Evolutionary conservation across 2,113 vertebrate genomes (phyloP).

Genomic region (Casuarius casuarius): DNA sequence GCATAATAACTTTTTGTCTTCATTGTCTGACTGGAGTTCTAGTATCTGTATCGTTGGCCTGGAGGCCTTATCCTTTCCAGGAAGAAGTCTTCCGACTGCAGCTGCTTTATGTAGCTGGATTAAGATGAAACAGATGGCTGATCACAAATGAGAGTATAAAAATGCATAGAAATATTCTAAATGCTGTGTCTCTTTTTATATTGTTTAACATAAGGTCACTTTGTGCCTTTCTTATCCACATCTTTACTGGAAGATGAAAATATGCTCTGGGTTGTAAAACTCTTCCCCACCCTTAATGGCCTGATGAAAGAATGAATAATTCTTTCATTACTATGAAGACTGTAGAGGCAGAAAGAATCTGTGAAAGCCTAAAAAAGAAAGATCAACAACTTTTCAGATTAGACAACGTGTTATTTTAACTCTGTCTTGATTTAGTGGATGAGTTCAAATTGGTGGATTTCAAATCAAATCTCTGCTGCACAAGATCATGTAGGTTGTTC

Average conservation of each 20-base stretch:
- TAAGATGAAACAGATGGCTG: constrained; percentile 16
- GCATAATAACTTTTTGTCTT: neutral
- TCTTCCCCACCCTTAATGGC: constrained; percentile 32
- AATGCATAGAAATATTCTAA: neutral
- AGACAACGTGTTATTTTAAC: constrained; percentile 27
- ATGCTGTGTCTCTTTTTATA: neutral
- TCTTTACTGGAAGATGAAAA: constrained; percentile 15
- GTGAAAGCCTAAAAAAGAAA: constrained; percentile 11
- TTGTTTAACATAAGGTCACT: neutral
- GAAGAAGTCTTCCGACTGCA: neutral
- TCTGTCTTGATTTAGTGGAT: constrained; percentile 19
- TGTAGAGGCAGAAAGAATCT: neutral
- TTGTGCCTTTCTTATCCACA: neutral
- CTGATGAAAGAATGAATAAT: constrained; percentile 39
- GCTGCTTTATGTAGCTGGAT: constrained; percentile 12
- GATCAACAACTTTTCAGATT: constrained; percentile 43
- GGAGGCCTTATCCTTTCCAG: constrained; percentile 35
- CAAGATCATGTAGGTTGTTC: neutral
- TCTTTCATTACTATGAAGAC: neutral
- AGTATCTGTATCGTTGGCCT: neutral
- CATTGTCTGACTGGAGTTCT: neutral
- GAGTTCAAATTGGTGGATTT: neutral
- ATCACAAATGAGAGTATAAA: constrained; percentile 21
- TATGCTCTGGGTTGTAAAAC: constrained; percentile 28
- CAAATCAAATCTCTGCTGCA: neutral